Conservation (phyloP, 1,140 invertebrate species). For the Hypsibius dujardini region DNA sequence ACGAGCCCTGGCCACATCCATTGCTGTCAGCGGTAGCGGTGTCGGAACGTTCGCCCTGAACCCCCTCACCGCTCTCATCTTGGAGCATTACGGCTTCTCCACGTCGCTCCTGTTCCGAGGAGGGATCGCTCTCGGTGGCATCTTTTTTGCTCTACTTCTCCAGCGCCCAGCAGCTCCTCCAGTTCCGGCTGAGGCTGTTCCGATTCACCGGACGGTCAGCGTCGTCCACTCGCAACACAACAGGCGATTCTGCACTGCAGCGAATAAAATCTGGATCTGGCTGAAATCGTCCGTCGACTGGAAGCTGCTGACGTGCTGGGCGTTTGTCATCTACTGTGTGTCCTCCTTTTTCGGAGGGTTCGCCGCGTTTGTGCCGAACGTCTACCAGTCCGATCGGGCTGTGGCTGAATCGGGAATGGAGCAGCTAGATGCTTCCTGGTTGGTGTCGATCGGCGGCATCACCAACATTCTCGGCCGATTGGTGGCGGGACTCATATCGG, state of each 20-base stretch:
- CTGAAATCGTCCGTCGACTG: background rate
- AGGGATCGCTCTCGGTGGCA: conserved; percentile 68
- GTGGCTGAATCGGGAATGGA: background rate
- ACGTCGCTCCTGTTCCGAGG: conserved; percentile 74
- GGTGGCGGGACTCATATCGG: background rate
- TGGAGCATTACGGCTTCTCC: conserved; percentile 63
- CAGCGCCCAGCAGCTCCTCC: conserved; percentile 33
- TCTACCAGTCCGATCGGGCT: background rate
- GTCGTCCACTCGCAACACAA: background rate
- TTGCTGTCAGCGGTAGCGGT: conserved; percentile 86
- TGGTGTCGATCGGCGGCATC: background rate
- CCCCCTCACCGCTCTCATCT: conserved; percentile 55
- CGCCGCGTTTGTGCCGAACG: background rate
- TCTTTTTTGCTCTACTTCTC: conserved; percentile 63
- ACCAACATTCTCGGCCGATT: background rate
- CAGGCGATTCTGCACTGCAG: background rate
- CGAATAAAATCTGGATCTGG: background rate
- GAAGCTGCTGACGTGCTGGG: background rate
- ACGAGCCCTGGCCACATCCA: conserved; percentile 74
- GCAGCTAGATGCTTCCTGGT: background rate
- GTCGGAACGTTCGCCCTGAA: conserved; percentile 82
- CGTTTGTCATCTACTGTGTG: background rate
- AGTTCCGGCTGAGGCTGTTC: too few species aligned
- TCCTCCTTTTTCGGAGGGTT: background rate
- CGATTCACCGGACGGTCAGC: background rate